Evolutionary conservation across 2,113 vertebrate genomes (phyloP).

Genomic region (Malurus cyaneus): DNA sequence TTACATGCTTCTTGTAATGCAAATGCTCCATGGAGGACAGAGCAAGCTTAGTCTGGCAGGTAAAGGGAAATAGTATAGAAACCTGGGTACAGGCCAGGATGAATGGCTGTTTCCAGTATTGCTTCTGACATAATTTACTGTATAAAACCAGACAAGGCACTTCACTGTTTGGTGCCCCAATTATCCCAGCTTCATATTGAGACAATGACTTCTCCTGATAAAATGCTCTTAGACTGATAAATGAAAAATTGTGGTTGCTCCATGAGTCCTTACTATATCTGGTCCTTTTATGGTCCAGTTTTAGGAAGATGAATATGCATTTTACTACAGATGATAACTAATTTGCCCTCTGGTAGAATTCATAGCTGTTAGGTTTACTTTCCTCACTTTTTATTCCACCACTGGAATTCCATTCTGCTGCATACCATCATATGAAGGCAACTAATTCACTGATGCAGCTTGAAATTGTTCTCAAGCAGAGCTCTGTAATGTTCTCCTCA

Average conservation of each 20-base stretch:
- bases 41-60: not conserved
- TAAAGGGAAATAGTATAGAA: not conserved
- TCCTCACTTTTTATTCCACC: not conserved
- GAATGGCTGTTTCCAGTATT: not conserved
- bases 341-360: not conserved
- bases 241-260: not conserved
- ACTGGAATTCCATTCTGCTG: not conserved
- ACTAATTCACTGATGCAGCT: not conserved
- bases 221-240: not conserved
- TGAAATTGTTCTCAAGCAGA: conserved; percentile 10
- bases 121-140: not conserved
- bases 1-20: not conserved
- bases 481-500: not conserved
- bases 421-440: not conserved
- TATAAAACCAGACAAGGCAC: not conserved
- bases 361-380: not conserved
- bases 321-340: not conserved
- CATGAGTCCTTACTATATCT: not conserved
- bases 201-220: not conserved
- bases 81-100: not conserved
- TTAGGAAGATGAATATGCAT: not conserved
- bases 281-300: not conserved
- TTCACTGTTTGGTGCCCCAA: not conserved
- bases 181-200: not conserved
- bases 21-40: not conserved